Evolutionary conservation across 23 tunicate species (phyloP), one percentile per base, ranked within the genome.

Genomic region (Halocynthia aurantium): DNA sequence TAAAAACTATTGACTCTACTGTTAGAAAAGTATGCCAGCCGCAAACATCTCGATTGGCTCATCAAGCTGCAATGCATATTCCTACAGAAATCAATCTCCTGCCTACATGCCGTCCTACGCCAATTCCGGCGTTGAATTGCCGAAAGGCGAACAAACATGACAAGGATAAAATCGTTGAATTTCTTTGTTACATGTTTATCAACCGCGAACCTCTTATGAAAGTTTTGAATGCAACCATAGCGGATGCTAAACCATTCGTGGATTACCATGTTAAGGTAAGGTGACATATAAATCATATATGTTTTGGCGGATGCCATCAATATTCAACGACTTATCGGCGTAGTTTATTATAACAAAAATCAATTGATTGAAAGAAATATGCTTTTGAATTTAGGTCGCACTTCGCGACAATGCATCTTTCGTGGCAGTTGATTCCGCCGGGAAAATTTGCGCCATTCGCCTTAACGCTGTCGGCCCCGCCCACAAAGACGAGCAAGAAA

Each of bases 211-310:
- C 96, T 13, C 68, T 89, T 17, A 80, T 89, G 88, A 80, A 56
- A 44, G 73, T 77, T 13, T 44, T 84, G 13, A 83, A 77, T 8
- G 88, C 84, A 22, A 84, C 85, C 7, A 67, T 82, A 44, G 70
- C 19, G 50, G 87, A 89, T 62, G 69, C 88, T 8, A 75, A 83
- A 56, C 53, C 63, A 52, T 89, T 71, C 66, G 80, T 89, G 52
- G 82, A 86, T 51, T 81, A 80, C 70, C 68, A 80, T 62, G 77
- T 89, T 60, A 87, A 89, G 77, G 96, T 89, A 89, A 84, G 95
- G 78, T 52, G 11, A 2, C 22, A 13, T 21, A 52, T 63, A 6
- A 9, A 44, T 12, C 5, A 13, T 22, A 76, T 13, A 44, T 18
- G 51, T 13, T 15, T 12, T 44, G 12, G 44, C 13, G 11, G 68